Percentiles rank a stretch among this genome's conserved stretches.
Evolutionary conservation across 2,888 invertebrate species (phyloP).

Genomic region (Carcina quercana): DNA sequence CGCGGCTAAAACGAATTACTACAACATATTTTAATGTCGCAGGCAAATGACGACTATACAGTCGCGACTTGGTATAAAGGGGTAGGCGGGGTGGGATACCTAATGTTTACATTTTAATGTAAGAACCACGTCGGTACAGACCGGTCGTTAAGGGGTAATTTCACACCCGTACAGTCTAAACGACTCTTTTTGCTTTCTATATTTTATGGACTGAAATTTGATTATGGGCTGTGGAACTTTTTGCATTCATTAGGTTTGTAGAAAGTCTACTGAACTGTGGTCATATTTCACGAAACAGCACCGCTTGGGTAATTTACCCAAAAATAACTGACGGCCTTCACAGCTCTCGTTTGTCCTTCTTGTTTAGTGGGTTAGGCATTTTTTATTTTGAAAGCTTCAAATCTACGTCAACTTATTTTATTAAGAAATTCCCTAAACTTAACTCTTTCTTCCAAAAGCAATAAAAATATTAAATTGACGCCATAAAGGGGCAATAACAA

Average conservation of each 20-base stretch:
- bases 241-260: neutral
- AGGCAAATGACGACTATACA: constrained; percentile 61
- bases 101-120: constrained; percentile 69
- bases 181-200: constrained; percentile 48
- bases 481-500: constrained; percentile 63
- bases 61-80: constrained; percentile 48
- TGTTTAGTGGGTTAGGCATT: too few species aligned
- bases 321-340: too few species aligned
- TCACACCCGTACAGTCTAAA: constrained; percentile 44
- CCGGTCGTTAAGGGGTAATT: constrained; percentile 58
- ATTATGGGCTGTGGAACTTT: constrained; percentile 2
- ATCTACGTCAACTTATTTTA: too few species aligned
- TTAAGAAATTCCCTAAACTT: too few species aligned
- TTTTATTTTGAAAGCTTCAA: too few species aligned
- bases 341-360: too few species aligned
- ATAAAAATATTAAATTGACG: constrained; percentile 65
- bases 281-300: constrained; percentile 5
- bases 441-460: constrained; percentile 58
- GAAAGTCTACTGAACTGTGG: neutral
- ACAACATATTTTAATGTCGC: constrained; percentile 33
- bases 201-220: constrained; percentile 38
- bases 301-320: too few species aligned
- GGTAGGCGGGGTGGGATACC: constrained; percentile 28
- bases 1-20: constrained; percentile 32
- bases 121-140: constrained; percentile 43